Conservation (phyloP, 2,888 invertebrate genomes). For the Stenurella melanura region DNA sequence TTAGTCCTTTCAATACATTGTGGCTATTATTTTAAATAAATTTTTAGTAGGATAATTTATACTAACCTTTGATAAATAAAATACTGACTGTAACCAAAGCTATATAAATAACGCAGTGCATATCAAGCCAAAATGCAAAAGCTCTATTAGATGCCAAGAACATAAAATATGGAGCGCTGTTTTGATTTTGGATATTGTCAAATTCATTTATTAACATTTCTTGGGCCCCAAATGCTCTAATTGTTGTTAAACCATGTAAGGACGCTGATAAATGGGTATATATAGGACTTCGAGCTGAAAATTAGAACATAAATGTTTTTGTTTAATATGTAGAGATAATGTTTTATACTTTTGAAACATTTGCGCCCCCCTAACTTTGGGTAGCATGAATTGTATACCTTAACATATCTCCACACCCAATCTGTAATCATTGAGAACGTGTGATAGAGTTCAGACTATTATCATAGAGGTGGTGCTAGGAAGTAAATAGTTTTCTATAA, state of each 20-base stretch:
- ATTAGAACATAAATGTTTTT: background rate
- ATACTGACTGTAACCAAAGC: background rate
- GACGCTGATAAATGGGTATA: conserved; percentile 8
- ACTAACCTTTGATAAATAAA: background rate
- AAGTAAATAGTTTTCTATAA: too few species aligned
- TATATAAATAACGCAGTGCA: conserved; percentile 4
- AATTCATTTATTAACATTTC: conserved; percentile 3
- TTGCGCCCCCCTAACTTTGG: too few species aligned
- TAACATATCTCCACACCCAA: too few species aligned
- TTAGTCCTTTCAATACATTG: too few species aligned
- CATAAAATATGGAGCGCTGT: background rate
- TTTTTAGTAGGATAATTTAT: too few species aligned
- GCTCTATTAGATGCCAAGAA: background rate
- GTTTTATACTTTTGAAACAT: too few species aligned
- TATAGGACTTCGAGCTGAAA: conserved; percentile 9
- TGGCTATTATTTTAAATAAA: too few species aligned
- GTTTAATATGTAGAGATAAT: too few species aligned
- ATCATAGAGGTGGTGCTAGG: too few species aligned
- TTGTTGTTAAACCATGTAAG: background rate
- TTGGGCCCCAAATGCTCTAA: conserved; percentile 9
- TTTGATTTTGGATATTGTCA: conserved; percentile 3
- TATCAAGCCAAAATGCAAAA: background rate
- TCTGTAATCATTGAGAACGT: too few species aligned
- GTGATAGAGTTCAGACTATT: too few species aligned
- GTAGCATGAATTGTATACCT: too few species aligned